phyloP scores from a whole-genome alignment of 2,797 vertebrate genomes.

The Distichodus sexfasciatus region DNA sequence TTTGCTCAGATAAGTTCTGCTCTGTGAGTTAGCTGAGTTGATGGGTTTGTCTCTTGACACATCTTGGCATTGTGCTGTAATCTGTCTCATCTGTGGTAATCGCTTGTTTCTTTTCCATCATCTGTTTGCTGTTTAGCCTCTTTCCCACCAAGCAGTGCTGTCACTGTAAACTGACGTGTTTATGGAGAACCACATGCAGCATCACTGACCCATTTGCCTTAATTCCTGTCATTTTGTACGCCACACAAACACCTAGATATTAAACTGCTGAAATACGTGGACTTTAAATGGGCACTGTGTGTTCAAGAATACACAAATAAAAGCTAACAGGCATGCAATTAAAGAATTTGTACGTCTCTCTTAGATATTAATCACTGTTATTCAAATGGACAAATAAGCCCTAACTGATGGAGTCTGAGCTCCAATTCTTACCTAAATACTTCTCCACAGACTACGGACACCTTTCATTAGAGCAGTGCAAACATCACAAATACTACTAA shows the following conservation, averaged over 20 bases:
- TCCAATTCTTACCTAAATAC: no score
- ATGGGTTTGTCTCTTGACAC: neutral
- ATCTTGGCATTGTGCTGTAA: neutral
- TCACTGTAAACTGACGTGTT: constrained; percentile 66
- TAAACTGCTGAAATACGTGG: neutral
- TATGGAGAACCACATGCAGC: constrained; percentile 42
- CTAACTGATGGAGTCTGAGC: no score
- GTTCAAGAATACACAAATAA: no score
- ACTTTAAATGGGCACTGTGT: no score
- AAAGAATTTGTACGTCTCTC: no score
- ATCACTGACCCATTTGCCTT: neutral
- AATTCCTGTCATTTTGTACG: constrained; percentile 21
- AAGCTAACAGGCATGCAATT: no score
- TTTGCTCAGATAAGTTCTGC: neutral
- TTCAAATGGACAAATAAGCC: no score
- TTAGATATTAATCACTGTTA: no score
- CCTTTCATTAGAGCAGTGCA: no score
- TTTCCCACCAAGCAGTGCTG: constrained; percentile 50
- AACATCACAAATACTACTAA: no score
- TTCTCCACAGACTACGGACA: no score
- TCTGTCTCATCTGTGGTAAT: constrained; percentile 55
- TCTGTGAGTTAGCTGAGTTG: neutral
- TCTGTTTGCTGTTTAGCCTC: constrained; percentile 42
- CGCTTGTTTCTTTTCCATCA: constrained; percentile 42
- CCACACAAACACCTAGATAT: neutral